A percentile compares a stretch with the other conserved stretches of the same genome.
These are phyloP conservation scores for Peribatodes rhomboidaria DNA, from an alignment of 2,888 invertebrate genomes.

Conservation along the genomic window DNA sequence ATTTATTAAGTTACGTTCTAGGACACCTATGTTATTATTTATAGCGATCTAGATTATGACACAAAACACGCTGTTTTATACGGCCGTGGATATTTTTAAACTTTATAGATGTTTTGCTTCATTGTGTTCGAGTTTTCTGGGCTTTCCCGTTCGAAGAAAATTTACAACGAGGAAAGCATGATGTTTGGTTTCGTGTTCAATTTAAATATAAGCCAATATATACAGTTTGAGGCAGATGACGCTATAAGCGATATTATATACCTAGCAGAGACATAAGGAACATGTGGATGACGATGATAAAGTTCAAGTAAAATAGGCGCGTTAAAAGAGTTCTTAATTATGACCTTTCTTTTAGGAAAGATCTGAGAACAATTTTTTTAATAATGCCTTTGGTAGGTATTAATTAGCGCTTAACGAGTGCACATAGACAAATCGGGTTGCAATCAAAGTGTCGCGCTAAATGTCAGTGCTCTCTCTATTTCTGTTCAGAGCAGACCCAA, in stretches of 20 bases:
- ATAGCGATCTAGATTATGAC: conserved; percentile 31
- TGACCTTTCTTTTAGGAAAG: no score
- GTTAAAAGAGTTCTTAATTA: no score
- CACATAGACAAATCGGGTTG: conserved; percentile 71
- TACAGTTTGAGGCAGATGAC: no score
- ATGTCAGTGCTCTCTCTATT: conserved; percentile 84
- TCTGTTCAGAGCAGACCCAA: conserved; percentile 77
- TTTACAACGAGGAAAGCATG: neutral
- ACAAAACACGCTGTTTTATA: conserved; percentile 17
- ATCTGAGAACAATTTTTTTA: no score
- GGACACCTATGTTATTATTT: conserved; percentile 32
- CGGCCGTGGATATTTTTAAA: conserved; percentile 20
- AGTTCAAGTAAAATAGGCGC: no score
- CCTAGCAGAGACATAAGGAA: no score
- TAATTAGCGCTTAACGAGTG: conserved; percentile 60
- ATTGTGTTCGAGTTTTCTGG: conserved; percentile 13
- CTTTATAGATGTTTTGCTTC: conserved; percentile 11
- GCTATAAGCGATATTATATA: no score
- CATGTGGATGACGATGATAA: no score
- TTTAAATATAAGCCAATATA: no score
- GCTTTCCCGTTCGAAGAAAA: conserved; percentile 4
- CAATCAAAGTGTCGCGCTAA: conserved; percentile 74
- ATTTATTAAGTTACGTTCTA: conserved; percentile 55
- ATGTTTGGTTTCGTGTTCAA: neutral
- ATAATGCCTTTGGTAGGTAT: neutral